These are phyloP conservation scores for Drosophila santomea DNA, from an alignment of 1,140 invertebrate species.

Conservation along the genomic window DNA sequence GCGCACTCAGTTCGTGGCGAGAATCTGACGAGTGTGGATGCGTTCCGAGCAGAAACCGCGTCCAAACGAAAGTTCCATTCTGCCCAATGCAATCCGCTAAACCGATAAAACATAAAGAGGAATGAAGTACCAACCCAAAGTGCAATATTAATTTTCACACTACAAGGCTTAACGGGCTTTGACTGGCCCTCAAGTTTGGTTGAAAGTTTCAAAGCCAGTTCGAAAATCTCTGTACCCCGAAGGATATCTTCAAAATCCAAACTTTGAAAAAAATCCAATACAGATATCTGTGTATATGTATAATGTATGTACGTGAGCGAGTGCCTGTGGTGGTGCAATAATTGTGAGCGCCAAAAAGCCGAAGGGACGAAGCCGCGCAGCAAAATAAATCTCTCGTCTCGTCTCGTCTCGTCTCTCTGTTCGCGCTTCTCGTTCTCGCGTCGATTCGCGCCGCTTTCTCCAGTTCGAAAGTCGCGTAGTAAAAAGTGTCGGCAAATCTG, in stretches of 20 bases:
- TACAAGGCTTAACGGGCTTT: slow-evolving; percentile 19
- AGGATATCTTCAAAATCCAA: slow-evolving; percentile 57
- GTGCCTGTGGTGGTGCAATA: slow-evolving; percentile 49
- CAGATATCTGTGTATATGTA: slow-evolving; percentile 50
- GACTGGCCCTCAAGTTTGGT: slow-evolving; percentile 12
- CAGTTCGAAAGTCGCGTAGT: slow-evolving; percentile 64
- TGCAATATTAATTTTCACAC: slow-evolving; percentile 9
- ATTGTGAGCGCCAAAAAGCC: slow-evolving; percentile 77
- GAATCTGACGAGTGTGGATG: slow-evolving; percentile 72
- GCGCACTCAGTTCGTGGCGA: slow-evolving; percentile 64
- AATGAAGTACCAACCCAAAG: slow-evolving; percentile 23
- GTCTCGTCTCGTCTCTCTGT: slow-evolving; percentile 32
- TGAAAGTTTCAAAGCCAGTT: slow-evolving; percentile 15
- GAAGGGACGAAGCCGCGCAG: slow-evolving; percentile 68
- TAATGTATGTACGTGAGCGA: slow-evolving; percentile 39
- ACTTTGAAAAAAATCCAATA: slow-evolving; percentile 64
- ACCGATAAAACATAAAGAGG: slow-evolving; percentile 9
- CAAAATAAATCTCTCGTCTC: slow-evolving; percentile 68
- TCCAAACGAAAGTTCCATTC: slow-evolving; percentile 34
- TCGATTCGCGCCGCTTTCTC: slow-evolving; percentile 36
- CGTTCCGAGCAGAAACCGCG: slow-evolving; percentile 46
- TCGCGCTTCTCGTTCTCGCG: slow-evolving; percentile 30
- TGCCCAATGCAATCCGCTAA: slow-evolving; percentile 39
- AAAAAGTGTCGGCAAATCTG: slow-evolving; percentile 71
- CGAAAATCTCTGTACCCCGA: slow-evolving; percentile 61